Base-by-base conservation (phyloP, 2,888 invertebrate species). In the Catocala sponsa region DNA sequence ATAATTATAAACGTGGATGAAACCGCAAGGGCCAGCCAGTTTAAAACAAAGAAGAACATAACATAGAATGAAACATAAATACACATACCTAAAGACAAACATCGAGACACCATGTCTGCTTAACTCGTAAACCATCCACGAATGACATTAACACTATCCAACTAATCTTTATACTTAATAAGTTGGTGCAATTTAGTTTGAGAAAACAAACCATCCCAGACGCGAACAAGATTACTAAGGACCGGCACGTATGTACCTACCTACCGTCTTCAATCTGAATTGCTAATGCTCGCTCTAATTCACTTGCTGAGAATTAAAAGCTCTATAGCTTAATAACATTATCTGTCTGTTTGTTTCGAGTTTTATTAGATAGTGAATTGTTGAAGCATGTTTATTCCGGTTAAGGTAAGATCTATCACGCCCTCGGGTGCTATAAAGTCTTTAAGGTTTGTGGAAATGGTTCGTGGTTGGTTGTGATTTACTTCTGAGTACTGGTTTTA, bases 211-310 rank as follows among this genome's bases (percentile, higher is more conserved):
- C 65, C 43, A 42, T 53, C 43, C 35, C 12, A 52, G 60, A 61
- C 55, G 61, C 66, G 67, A 64, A 72, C 67, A 70, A 69, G 65
- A 69, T 62, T 0, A 10, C 60, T 68, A 70, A 72, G 68, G 65
- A 70, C 66, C 61, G 49, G 59, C 66, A 57, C 58, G 64, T 64
- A 63, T 72, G 63, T 62, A 65, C 65, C 71, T 64, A 63, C 71
- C 62, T 62, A 65, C 65, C 71, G 48, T 33, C 35, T 54, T 46
- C 59, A 74, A 83, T 84, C 80, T 79, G 78, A 80, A 84, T 87
- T 88, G 85, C 84, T 82, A 88, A 89, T 88, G 79, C 68, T 76
- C 79, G 69, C 74, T 80, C 75, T 81, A 82, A 84, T 84, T 82
- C 81, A 80, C 78, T 80, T 70, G 58, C 59, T 63, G 48, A 25